These are phyloP conservation scores for Hyposoter didymator DNA, from an alignment of 2,888 invertebrate species.

Conservation along the genomic window DNA sequence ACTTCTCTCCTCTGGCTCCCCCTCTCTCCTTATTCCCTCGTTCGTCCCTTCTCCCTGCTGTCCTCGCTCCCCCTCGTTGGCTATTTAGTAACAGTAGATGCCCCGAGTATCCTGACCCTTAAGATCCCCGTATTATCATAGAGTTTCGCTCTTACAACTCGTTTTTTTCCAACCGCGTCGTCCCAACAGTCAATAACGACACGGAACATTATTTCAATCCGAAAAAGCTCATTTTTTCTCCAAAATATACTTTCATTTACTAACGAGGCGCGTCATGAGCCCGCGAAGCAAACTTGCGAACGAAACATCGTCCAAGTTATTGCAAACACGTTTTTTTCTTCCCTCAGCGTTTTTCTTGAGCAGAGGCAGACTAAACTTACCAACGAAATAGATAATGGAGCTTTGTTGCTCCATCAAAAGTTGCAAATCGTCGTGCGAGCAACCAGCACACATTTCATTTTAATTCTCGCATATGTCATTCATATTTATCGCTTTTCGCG, in stretches of 20 bases:
- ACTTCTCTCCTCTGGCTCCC: background rate
- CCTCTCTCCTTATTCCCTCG: background rate
- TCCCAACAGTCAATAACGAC: background rate
- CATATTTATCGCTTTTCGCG: background rate
- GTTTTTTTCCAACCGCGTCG: background rate
- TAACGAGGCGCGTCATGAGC: background rate
- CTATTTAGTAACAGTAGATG: constrained; percentile 76
- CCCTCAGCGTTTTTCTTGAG: background rate
- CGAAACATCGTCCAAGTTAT: background rate
- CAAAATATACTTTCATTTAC: no score
- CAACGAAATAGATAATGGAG: constrained; percentile 74
- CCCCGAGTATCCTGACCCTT: constrained; percentile 66
- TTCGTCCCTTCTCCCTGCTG: background rate
- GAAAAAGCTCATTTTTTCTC: background rate
- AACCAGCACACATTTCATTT: constrained; percentile 32
- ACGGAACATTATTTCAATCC: background rate
- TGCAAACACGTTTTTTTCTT: background rate
- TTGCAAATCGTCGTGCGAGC: constrained; percentile 39
- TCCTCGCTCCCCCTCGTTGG: constrained; percentile 43
- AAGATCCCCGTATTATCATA: constrained; percentile 44
- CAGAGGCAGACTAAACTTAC: constrained; percentile 66
- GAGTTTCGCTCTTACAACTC: constrained; percentile 15
- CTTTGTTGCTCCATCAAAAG: constrained; percentile 71
- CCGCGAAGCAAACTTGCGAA: background rate
- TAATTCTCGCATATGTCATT: constrained; percentile 11